phyloP scores from a whole-genome alignment of 1,140 invertebrate genomes.

The Paracyclopina nana region DNA sequence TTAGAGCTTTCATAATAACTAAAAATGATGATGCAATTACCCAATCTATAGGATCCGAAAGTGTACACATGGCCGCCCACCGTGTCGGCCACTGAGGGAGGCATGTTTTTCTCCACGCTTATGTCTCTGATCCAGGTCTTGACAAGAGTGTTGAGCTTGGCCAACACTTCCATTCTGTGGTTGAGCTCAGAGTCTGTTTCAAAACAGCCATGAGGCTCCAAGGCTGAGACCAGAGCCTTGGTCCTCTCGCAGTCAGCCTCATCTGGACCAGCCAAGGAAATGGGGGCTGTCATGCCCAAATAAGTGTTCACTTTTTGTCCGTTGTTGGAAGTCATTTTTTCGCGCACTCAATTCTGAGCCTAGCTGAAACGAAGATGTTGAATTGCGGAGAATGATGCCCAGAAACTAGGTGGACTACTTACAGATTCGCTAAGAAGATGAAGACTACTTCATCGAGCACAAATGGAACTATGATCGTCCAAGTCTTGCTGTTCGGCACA shows the following conservation, averaged over 20 bases:
- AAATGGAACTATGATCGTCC: too few species aligned
- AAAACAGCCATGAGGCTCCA: constrained; percentile 73
- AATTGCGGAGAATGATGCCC: too few species aligned
- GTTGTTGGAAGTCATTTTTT: too few species aligned
- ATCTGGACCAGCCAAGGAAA: constrained; percentile 67
- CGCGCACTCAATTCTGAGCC: too few species aligned
- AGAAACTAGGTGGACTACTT: too few species aligned
- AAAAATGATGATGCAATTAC: too few species aligned
- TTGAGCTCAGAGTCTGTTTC: constrained; percentile 74
- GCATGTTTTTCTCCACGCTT: constrained; percentile 70
- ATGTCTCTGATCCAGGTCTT: constrained; percentile 79
- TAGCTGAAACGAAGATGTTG: too few species aligned
- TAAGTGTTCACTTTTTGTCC: too few species aligned
- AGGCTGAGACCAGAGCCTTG: constrained; percentile 53
- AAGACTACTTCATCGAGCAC: too few species aligned
- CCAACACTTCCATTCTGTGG: constrained; percentile 44
- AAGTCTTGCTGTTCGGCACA: too few species aligned
- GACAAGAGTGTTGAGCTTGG: constrained; percentile 67
- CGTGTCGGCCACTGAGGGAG: constrained; percentile 28
- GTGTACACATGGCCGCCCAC: constrained; percentile 96
- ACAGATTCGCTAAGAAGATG: too few species aligned
- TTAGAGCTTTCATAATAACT: too few species aligned
- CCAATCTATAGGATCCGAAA: constrained; percentile 78
- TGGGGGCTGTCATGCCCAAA: constrained; percentile 74
- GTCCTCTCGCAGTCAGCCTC: constrained; percentile 59